Evolutionary conservation across 2,113 vertebrate species (phyloP).

Genomic region (Ibidorhyncha struthersii): DNA sequence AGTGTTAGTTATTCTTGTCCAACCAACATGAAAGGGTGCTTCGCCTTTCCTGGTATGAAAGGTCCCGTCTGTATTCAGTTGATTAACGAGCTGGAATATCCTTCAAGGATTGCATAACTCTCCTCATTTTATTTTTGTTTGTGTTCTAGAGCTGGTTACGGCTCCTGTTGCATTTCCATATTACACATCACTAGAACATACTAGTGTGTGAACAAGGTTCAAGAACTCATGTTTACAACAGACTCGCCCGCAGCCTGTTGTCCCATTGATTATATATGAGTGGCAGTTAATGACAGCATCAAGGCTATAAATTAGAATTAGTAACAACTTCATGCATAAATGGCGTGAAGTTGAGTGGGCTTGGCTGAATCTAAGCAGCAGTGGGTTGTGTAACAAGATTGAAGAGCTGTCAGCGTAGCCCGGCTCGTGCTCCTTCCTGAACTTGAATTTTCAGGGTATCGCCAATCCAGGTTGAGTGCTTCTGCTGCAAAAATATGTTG

Average conservation of each 20-base stretch:
- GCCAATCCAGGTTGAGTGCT: background rate
- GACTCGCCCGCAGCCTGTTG: background rate
- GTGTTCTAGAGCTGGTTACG: background rate
- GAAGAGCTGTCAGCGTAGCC: background rate
- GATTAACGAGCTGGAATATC: constrained; percentile 47
- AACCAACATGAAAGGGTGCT: background rate
- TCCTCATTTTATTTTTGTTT: constrained; percentile 45
- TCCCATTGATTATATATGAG: background rate
- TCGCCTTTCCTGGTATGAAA: background rate
- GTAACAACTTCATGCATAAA: background rate
- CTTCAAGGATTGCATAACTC: constrained; percentile 48
- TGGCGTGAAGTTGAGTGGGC: background rate
- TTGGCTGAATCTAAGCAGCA: background rate
- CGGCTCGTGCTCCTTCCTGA: background rate
- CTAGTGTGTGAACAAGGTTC: background rate
- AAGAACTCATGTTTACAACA: background rate
- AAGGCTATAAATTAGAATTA: background rate
- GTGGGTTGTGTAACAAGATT: background rate
- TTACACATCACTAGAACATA: background rate
- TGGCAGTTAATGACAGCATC: constrained; percentile 13
- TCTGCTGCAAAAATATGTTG: background rate
- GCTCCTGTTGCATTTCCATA: constrained; percentile 33
- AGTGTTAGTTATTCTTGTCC: background rate
- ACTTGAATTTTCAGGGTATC: background rate
- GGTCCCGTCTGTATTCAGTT: background rate